Conservation (phyloP, 2,113 vertebrate genomes). For the Dolichotis patagonum region DNA sequence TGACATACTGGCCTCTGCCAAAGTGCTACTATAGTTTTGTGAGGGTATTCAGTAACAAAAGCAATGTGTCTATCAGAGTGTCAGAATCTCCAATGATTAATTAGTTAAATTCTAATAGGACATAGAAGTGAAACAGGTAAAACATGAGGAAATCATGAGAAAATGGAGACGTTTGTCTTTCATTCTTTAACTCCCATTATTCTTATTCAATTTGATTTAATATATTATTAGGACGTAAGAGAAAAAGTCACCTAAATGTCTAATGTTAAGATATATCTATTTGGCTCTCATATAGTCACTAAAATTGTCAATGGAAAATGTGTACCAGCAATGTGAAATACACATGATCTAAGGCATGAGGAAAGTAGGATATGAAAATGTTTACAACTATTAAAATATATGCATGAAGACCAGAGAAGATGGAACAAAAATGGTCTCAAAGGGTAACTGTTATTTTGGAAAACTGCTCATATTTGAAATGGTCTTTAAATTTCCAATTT, state of each 20-base stretch:
- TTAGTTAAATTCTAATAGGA: conserved; percentile 48
- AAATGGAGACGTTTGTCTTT: neutral
- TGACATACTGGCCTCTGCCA: conserved; percentile 8
- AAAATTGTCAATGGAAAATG: neutral
- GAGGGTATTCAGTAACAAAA: too few relatives aligned
- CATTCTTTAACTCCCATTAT: neutral
- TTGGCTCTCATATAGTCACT: neutral
- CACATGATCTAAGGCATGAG: neutral
- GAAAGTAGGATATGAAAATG: conserved; percentile 9
- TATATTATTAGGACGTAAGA: neutral
- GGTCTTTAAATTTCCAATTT: conserved; percentile 27
- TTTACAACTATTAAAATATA: conserved; percentile 28
- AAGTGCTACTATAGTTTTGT: neutral
- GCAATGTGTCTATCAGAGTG: conserved; percentile 2
- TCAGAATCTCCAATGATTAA: conserved; percentile 37
- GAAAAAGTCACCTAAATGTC: conserved; percentile 38
- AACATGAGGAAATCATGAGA: conserved; percentile 55
- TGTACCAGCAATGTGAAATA: neutral
- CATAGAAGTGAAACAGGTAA: conserved; percentile 43
- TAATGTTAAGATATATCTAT: neutral
- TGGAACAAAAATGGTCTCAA: neutral
- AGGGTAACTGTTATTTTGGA: neutral
- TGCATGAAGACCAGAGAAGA: neutral
- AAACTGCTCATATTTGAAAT: neutral
- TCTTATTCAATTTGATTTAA: conserved; percentile 37